Conservation (phyloP, 2,113 vertebrate species). For the Catharus fuscescens region DNA sequence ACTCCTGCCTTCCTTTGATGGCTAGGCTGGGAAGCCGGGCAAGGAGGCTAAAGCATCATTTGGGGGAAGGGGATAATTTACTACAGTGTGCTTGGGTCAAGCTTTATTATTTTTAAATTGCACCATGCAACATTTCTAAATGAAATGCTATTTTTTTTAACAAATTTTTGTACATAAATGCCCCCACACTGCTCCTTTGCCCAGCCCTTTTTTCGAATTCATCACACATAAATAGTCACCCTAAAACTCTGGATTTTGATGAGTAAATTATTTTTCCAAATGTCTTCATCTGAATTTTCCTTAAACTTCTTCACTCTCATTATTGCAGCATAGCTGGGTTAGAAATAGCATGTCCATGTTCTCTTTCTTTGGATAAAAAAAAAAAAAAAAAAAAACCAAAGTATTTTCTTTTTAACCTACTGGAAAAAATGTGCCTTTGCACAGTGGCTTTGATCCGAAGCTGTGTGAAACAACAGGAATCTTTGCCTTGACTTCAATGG, state of each 20-base stretch:
- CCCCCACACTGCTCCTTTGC: not conserved
- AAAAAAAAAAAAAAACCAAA: not conserved
- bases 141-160: not conserved
- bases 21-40: not conserved
- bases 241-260: not conserved
- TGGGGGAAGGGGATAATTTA: not conserved
- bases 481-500: not conserved
- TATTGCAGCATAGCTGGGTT: not conserved
- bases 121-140: not conserved
- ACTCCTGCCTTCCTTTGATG: not conserved
- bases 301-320: not conserved
- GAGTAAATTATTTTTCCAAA: not conserved
- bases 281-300: not conserved
- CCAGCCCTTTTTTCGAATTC: not conserved
- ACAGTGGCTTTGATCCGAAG: constrained; percentile 7
- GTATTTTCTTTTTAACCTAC: not conserved
- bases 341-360: not conserved
- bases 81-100: not conserved
- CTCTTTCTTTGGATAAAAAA: not conserved
- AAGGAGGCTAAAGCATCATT: not conserved
- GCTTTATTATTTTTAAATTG: not conserved
- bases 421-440: not conserved
- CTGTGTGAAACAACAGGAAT: not conserved
- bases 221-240: not conserved
- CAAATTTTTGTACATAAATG: not conserved